Conservation (phyloP, 1,140 invertebrate genomes). For the Trachymyrmex cornetzi region DNA sequence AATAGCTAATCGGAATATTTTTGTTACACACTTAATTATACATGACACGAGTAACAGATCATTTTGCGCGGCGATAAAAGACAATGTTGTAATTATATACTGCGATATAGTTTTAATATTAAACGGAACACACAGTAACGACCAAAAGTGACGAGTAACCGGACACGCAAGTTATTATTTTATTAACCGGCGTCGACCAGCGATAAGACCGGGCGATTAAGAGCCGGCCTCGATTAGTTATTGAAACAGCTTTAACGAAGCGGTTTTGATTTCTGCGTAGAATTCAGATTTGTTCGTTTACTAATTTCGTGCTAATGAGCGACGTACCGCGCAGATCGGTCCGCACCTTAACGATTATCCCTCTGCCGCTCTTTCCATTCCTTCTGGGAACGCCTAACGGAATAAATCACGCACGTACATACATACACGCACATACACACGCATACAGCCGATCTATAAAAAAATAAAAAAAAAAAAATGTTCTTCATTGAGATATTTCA, state of each 20-base stretch:
- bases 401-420: conserved; percentile 14
- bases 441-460: background rate
- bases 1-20: background rate
- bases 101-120: conserved; percentile 21
- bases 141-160: conserved; percentile 14
- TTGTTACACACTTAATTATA: background rate
- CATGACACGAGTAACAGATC: background rate
- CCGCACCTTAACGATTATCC: conserved; percentile 54
- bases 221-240: conserved; percentile 19
- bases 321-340: conserved; percentile 11
- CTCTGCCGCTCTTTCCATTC: conserved; percentile 5
- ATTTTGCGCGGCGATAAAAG: conserved; percentile 1
- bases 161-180: conserved; percentile 27
- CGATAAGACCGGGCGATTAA: conserved; percentile 38
- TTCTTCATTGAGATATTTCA: conserved; percentile 36
- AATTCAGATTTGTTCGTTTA: conserved; percentile 49
- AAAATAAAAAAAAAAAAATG: background rate
- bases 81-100: conserved; percentile 24
- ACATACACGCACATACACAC: background rate
- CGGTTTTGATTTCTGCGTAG: conserved; percentile 4
- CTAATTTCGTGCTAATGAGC: conserved; percentile 54
- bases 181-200: background rate
- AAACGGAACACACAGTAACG: background rate
- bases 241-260: conserved; percentile 32
- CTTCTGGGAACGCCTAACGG: conserved; percentile 42